A percentile compares a stretch with the other conserved stretches of the same genome.
Evolutionary conservation across 2,888 invertebrate species (phyloP).

Genomic region (Odontocolon sp.): DNA sequence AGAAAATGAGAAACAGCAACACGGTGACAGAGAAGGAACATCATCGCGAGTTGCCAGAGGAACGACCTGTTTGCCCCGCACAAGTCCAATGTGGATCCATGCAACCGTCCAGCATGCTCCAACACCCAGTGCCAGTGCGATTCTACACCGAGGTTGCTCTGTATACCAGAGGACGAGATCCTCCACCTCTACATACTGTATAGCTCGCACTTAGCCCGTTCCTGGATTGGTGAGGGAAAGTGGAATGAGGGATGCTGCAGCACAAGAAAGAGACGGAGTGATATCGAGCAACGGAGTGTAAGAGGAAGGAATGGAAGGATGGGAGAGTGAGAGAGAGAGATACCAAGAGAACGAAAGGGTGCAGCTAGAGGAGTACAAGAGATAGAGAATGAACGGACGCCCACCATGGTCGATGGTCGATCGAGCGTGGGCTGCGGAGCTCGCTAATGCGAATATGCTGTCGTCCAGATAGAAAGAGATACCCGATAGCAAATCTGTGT

Average conservation of each 20-base stretch:
- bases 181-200: conserved; percentile 66
- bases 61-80: conserved; percentile 32
- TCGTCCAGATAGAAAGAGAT: conserved; percentile 81
- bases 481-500: conserved; percentile 81
- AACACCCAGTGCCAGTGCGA: conserved; percentile 66
- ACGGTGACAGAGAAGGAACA: conserved; percentile 62
- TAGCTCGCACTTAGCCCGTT: conserved; percentile 72
- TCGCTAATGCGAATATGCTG: conserved; percentile 81
- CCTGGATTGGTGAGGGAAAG: conserved; percentile 27
- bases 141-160: conserved; percentile 70
- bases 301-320: conserved; percentile 53
- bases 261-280: conserved; percentile 44
- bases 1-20: neutral
- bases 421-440: conserved; percentile 80
- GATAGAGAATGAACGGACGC: conserved; percentile 49
- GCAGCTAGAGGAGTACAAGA: conserved; percentile 31
- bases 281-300: conserved; percentile 40
- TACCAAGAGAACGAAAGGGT: conserved; percentile 60
- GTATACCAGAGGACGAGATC: conserved; percentile 67
- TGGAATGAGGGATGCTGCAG: conserved; percentile 48
- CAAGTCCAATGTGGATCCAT: conserved; percentile 50
- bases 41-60: conserved; percentile 42
- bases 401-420: conserved; percentile 78
- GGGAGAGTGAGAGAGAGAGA: conserved; percentile 60
- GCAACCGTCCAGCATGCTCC: conserved; percentile 35